A percentile compares a stretch with the other conserved stretches of the same genome.
phyloP scores from a whole-genome alignment of 2,888 invertebrate species.

The Eremobia ochroleuca region DNA sequence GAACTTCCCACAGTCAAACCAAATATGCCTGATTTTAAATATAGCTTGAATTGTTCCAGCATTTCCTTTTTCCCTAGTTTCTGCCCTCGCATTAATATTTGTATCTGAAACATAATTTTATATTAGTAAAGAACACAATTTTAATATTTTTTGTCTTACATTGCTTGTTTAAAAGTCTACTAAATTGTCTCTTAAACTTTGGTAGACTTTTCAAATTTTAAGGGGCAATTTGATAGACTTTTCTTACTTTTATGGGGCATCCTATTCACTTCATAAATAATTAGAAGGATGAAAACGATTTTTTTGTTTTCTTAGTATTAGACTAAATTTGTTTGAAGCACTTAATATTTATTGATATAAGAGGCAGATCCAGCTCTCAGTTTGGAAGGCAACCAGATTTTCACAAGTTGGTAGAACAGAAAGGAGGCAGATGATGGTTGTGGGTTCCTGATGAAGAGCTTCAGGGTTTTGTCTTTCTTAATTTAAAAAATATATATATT shows the following conservation, averaged over 20 bases:
- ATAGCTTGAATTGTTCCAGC: slow-evolving; percentile 85
- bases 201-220: background rate
- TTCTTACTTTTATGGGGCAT: background rate
- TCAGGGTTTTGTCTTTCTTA: background rate
- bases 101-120: slow-evolving; percentile 83
- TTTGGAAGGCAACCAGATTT: background rate
- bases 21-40: slow-evolving; percentile 88
- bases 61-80: slow-evolving; percentile 87
- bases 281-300: background rate
- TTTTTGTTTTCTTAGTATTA: background rate
- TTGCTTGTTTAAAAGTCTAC: background rate
- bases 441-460: background rate
- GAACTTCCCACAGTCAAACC: slow-evolving; percentile 87
- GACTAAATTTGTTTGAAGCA: background rate
- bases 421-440: background rate
- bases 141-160: background rate
- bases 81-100: slow-evolving; percentile 89
- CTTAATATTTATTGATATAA: background rate
- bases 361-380: background rate
- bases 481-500: background rate
- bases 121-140: background rate
- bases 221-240: background rate
- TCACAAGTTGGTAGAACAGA: background rate
- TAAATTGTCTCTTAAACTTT: background rate
- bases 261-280: background rate